These are phyloP conservation scores for Mesocricetus auratus DNA, from an alignment of 2,113 vertebrate species.

Conservation along the genomic window DNA sequence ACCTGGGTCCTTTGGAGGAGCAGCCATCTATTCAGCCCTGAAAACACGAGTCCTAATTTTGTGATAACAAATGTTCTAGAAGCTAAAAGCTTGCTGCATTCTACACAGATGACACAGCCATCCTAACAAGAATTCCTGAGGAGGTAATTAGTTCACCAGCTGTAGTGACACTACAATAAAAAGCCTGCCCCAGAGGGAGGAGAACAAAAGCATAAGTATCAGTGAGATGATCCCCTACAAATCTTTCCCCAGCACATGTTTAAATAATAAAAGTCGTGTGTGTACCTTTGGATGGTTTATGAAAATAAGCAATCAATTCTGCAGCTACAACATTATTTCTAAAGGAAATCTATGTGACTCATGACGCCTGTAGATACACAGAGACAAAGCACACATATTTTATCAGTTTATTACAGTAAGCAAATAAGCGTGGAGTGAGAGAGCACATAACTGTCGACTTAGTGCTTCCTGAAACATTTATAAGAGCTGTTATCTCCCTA, in stretches of 20 bases:
- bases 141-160: slow-evolving; percentile 43
- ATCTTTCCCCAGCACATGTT: slow-evolving; percentile 86
- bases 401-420: slow-evolving; percentile 95
- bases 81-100: slow-evolving; percentile 59
- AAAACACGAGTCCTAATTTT: slow-evolving; percentile 53
- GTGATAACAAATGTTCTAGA: slow-evolving; percentile 47
- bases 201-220: slow-evolving; percentile 80
- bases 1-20: background rate
- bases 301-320: slow-evolving; percentile 94
- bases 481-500: slow-evolving; percentile 94
- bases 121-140: background rate
- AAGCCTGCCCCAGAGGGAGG: slow-evolving; percentile 72
- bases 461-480: slow-evolving; percentile 94
- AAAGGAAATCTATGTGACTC: slow-evolving; percentile 93
- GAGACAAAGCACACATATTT: slow-evolving; percentile 92
- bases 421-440: slow-evolving; percentile 94
- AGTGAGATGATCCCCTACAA: slow-evolving; percentile 82
- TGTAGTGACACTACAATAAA: slow-evolving; percentile 70
- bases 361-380: slow-evolving; percentile 90
- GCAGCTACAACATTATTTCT: slow-evolving; percentile 93
- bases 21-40: background rate
- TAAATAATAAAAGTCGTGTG: slow-evolving; percentile 88
- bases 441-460: slow-evolving; percentile 91
- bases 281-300: slow-evolving; percentile 90
- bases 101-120: slow-evolving; percentile 50